Base-by-base conservation (phyloP, 2,888 invertebrate genomes). In the Caenorhabditis macrosperma region DNA sequence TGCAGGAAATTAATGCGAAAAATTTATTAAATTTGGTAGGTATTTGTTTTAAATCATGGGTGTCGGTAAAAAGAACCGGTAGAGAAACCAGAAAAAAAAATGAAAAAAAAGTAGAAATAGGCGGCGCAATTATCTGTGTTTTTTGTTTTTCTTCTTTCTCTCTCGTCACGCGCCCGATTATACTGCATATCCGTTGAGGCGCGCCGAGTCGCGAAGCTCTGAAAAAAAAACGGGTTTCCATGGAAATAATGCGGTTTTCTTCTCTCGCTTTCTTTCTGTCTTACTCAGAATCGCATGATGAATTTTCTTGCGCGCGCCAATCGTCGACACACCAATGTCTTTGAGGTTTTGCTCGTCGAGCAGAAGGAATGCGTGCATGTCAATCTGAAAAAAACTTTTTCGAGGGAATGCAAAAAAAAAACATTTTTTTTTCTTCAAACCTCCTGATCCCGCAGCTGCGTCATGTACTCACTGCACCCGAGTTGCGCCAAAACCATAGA, bases 281-380 rank as follows among this genome's bases (percentile, higher is more conserved):
- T 54, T 55, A 89, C 89, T 85, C 26, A 84, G 64, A 61, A 89
- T 89, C 9, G 89, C 89, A 64, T 90, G 87, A 77, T 86, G 85
- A 54, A 89, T 89, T 66, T 89, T 89, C 78, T 90, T 89, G 24
- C 89, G 78, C 7, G 88, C 88, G 17, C 89, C 89, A 61, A 89
- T 85, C 15, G 89, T 89, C 10, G 86, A 82, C n/a, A 89, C 85
- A 22, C 89, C 89, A 71, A 89, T 87, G 66, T 88, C 88, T 64
- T 88, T 88, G 26, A 89, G 83, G 67, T 85, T 86, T 52, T 85
- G 86, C 67, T 89, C 89, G 57, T 89, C 89, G 10, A 90, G 77
- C 17, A 89, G 75, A 3, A 89, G 80, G 57, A 89, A 88, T 7
- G 89, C 89, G 59, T 88, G 86, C 88, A 89, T 89, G 81, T 89